Evolutionary conservation across 1,140 invertebrate genomes (phyloP).

Genomic region (Cotesia chilonis): DNA sequence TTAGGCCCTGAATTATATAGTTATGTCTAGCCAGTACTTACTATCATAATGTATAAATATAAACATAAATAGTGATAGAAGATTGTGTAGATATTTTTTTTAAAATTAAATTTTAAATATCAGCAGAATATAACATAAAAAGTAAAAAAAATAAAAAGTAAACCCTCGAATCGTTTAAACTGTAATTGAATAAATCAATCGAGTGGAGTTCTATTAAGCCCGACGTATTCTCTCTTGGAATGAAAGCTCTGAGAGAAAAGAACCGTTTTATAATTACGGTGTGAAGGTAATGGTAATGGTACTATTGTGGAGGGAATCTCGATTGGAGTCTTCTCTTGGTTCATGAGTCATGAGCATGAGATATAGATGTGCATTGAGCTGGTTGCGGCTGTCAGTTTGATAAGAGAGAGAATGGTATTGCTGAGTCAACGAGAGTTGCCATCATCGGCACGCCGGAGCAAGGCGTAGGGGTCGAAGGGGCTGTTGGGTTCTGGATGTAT

Average conservation of each 20-base stretch:
- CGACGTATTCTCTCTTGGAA: not conserved
- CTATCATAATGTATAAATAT: too few species aligned
- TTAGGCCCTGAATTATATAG: too few species aligned
- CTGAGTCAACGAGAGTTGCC: constrained; percentile 51
- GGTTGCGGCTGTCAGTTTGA: constrained; percentile 44
- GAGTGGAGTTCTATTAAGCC: too few species aligned
- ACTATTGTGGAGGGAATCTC: constrained; percentile 50
- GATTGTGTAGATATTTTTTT: too few species aligned
- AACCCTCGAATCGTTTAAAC: too few species aligned
- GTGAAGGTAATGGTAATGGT: constrained; percentile 50
- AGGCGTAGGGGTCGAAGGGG: not conserved
- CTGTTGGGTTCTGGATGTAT: not conserved
- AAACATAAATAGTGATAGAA: too few species aligned
- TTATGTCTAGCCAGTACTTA: too few species aligned
- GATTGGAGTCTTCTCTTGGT: constrained; percentile 38
- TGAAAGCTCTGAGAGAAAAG: not conserved
- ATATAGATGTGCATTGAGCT: constrained; percentile 19
- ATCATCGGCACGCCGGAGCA: constrained; percentile 8
- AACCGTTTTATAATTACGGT: constrained; percentile 29
- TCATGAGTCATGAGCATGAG: not conserved
- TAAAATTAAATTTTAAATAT: too few species aligned
- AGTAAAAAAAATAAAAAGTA: too few species aligned
- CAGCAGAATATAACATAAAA: too few species aligned
- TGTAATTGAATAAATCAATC: too few species aligned
- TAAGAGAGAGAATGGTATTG: constrained; percentile 52